A percentile compares a stretch with the other conserved stretches of the same genome.
Conservation (phyloP, 2,113 vertebrate genomes). For the Cavia aperea region DNA sequence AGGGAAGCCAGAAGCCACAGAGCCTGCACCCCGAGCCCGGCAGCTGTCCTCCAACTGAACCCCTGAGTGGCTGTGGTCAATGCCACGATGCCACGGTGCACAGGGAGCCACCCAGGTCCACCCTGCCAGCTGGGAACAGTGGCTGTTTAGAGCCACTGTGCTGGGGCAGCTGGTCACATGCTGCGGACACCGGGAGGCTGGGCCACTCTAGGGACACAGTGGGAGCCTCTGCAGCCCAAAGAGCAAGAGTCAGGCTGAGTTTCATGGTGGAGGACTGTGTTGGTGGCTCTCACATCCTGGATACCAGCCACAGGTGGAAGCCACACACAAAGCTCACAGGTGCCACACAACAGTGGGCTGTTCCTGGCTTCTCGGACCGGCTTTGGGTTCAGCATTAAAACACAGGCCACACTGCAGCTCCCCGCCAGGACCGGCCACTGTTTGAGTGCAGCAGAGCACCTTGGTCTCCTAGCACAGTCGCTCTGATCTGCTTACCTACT, state of each 20-base stretch:
- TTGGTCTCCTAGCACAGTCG: not conserved
- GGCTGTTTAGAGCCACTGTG: not conserved
- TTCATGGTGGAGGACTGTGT: not conserved
- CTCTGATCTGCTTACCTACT: not conserved
- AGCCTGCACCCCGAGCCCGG: not conserved
- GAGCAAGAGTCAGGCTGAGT: not conserved
- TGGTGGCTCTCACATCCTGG: not conserved
- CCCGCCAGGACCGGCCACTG: not conserved
- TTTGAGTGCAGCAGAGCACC: not conserved
- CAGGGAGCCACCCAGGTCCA: not conserved
- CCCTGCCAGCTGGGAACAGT: no score
- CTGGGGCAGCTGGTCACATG: not conserved
- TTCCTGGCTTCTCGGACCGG: not conserved
- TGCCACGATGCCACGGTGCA: no score
- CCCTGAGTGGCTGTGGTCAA: not conserved
- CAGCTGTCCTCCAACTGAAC: not conserved
- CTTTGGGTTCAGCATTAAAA: not conserved
- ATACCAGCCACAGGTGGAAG: not conserved
- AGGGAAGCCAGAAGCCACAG: not conserved
- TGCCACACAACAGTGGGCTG: not conserved
- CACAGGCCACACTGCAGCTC: not conserved
- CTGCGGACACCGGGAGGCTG: not conserved
- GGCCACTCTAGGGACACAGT: not conserved
- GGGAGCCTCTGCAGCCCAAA: not conserved
- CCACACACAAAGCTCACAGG: accelerated